Percentiles rank a stretch among this genome's conserved stretches.
phyloP scores from a whole-genome alignment of 2,888 invertebrate genomes.

The Pocota personata region DNA sequence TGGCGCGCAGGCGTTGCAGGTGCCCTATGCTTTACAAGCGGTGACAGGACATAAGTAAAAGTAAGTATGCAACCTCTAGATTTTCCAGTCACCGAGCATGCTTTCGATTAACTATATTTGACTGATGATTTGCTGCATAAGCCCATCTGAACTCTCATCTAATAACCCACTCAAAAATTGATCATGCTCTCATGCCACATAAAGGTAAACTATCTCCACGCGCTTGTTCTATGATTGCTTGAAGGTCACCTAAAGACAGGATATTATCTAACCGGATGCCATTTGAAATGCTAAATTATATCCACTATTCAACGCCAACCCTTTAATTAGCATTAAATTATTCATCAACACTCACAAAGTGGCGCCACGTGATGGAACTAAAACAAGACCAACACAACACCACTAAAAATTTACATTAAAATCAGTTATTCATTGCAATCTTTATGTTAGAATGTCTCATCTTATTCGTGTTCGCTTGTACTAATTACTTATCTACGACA shows the following conservation, averaged over 20 bases:
- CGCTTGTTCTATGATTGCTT: neutral
- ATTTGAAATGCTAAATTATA: neutral
- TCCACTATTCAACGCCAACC: neutral
- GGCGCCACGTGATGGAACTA: constrained; percentile 3
- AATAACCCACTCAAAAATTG: neutral
- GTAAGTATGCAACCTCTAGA: no score
- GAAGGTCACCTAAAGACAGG: neutral
- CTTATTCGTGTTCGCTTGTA: neutral
- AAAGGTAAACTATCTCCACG: neutral
- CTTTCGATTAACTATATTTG: no score
- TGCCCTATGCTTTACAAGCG: no score
- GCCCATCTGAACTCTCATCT: neutral
- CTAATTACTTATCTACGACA: constrained; percentile 35
- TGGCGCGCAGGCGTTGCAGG: no score
- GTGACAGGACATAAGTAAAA: no score
- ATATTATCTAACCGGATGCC: neutral
- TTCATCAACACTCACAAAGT: constrained; percentile 1
- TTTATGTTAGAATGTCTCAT: constrained; percentile 5
- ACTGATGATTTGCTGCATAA: no score
- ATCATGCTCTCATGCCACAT: neutral
- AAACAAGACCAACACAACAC: neutral
- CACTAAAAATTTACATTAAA: constrained; percentile 13
- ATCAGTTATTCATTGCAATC: constrained; percentile 46
- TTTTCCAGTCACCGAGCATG: no score
- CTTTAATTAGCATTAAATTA: constrained; percentile 34